phyloP scores from a whole-genome alignment of 2,797 vertebrate genomes.

The Gorsachius magnificus region DNA sequence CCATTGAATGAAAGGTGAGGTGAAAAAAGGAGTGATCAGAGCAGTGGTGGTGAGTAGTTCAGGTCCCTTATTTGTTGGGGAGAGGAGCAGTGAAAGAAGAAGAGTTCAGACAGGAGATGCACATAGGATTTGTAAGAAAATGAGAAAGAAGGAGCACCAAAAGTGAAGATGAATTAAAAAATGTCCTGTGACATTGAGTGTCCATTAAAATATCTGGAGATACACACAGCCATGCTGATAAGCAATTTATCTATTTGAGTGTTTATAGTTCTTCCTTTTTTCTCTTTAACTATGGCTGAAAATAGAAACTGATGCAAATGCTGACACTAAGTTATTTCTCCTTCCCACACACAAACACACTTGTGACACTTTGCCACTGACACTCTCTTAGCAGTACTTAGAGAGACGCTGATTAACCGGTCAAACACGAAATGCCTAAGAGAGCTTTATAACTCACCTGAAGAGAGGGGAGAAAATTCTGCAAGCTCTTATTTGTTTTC shows the following conservation, averaged over 20 bases:
- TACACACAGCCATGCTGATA: background rate
- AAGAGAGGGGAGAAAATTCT: background rate
- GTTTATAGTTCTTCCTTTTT: background rate
- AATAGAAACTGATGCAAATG: background rate
- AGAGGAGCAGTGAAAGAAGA: background rate
- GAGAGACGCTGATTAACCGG: background rate
- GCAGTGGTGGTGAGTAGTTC: background rate
- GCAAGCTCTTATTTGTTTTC: conserved; percentile 47
- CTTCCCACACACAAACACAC: background rate
- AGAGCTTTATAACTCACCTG: conserved; percentile 53
- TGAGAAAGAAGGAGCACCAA: background rate
- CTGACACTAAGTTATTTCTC: background rate
- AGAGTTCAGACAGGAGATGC: background rate
- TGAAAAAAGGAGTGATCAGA: background rate
- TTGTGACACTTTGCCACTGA: background rate
- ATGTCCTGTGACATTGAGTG: background rate
- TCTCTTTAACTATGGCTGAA: background rate
- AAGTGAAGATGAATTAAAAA: background rate
- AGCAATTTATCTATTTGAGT: background rate
- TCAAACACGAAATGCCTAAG: background rate
- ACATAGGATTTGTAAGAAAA: background rate
- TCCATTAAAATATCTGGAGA: background rate
- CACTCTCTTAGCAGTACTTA: background rate
- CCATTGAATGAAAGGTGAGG: background rate
- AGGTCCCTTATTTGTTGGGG: background rate